These are phyloP conservation scores for Trematomus loennbergii DNA, from an alignment of 2,113 vertebrate genomes.

Conservation along the genomic window DNA sequence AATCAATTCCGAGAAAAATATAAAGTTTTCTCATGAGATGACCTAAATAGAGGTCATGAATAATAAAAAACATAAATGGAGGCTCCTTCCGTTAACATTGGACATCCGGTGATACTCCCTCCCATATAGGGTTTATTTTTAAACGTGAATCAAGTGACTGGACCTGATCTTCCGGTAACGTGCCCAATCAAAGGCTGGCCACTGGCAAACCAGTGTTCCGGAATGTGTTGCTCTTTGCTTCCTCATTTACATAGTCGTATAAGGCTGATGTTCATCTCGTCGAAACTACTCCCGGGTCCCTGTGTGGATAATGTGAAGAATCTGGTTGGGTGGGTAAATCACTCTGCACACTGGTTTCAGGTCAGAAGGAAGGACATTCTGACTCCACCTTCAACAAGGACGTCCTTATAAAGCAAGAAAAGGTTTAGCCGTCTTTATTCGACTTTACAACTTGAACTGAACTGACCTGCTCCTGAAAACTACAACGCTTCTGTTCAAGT, in stretches of 20 bases:
- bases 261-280: constrained; percentile 42
- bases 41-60: neutral
- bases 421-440: neutral
- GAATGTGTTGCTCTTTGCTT: neutral
- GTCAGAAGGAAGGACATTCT: constrained; percentile 14
- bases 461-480: constrained; percentile 28
- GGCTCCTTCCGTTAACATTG: neutral
- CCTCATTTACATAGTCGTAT: constrained; percentile 36
- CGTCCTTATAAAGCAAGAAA: constrained; percentile 48
- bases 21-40: no score
- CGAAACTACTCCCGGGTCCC: constrained; percentile 69
- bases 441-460: neutral
- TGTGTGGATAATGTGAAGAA: constrained; percentile 57
- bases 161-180: constrained; percentile 25
- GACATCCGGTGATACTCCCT: constrained; percentile 47
- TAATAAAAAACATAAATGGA: constrained; percentile 9
- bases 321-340: constrained; percentile 67
- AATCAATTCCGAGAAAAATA: neutral
- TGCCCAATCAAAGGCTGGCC: neutral
- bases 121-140: neutral
- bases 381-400: constrained; percentile 68
- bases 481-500: neutral
- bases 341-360: constrained; percentile 61
- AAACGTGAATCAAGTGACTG: constrained; percentile 29
- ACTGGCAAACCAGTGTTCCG: neutral